Evolutionary conservation across 2,797 vertebrate species (phyloP).

Genomic region (Petrocephalus schoutedeni): DNA sequence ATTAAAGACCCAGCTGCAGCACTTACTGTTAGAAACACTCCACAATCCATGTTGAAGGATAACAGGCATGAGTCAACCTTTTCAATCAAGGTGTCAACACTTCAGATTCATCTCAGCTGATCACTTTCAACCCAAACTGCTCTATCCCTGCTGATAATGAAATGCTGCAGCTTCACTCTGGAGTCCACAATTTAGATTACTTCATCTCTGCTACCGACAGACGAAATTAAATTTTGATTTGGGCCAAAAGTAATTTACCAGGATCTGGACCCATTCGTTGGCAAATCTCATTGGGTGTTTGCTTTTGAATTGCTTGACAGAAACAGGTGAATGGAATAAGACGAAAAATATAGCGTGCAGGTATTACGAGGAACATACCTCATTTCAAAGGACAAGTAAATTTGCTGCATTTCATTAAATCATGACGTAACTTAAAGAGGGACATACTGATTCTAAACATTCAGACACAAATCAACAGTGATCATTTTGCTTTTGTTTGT

Average conservation of each 20-base stretch:
- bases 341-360: constrained; percentile 29
- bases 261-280: constrained; percentile 99
- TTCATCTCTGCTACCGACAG: constrained; percentile 99
- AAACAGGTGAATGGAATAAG: constrained; percentile 45
- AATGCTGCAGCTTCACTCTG: constrained; percentile 94
- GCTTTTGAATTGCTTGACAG: constrained; percentile 88
- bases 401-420: neutral
- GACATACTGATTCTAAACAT: neutral
- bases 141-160: constrained; percentile 62
- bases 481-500: neutral
- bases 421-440: neutral
- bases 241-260: constrained; percentile 99
- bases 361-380: neutral
- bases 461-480: neutral
- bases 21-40: constrained; percentile 97
- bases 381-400: neutral
- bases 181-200: constrained; percentile 99
- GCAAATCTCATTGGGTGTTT: constrained; percentile 99
- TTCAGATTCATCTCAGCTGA: constrained; percentile 99
- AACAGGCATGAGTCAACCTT: constrained; percentile 99
- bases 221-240: constrained; percentile 99
- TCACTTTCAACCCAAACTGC: constrained; percentile 99
- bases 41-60: constrained; percentile 98
- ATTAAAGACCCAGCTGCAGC: constrained; percentile 75
- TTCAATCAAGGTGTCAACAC: constrained; percentile 99